Conservation (phyloP, 64 coral and sea anemone species). For the Pocillopora verrucosa region DNA sequence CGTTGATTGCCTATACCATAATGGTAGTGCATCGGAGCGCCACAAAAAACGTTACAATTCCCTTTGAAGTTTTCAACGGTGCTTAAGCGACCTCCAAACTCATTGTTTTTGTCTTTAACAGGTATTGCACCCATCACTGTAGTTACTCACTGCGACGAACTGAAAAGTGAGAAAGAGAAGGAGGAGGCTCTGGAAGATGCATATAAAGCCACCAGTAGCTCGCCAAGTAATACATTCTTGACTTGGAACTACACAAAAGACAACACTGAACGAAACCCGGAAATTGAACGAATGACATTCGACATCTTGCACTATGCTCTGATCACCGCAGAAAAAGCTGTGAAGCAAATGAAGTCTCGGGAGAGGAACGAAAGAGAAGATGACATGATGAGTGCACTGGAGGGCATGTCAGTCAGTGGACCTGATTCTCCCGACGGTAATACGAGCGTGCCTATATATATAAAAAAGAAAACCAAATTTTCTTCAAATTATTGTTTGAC, state of each 20-base stretch:
- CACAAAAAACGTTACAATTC: no score
- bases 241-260: slow-evolving; percentile 61
- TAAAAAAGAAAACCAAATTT: no score
- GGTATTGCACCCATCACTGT: slow-evolving; percentile 16
- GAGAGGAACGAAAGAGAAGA: no score
- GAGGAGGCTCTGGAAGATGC: slow-evolving; percentile 18
- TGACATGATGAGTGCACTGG: not conserved
- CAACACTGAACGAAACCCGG: slow-evolving; percentile 21
- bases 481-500: no score
- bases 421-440: slow-evolving; percentile 3
- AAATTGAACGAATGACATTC: slow-evolving; percentile 60
- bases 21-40: no score
- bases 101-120: no score
- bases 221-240: slow-evolving; percentile 57
- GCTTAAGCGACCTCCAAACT: no score
- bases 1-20: no score
- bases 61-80: no score
- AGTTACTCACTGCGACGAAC: slow-evolving; percentile 60
- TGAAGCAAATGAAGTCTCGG: not conserved
- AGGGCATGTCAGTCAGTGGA: not conserved
- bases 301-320: slow-evolving; percentile 65
- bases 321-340: slow-evolving; percentile 52
- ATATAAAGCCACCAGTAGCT: slow-evolving; percentile 60
- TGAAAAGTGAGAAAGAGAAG: slow-evolving; percentile 36
- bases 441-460: no score